phyloP scores from a whole-genome alignment of 2,113 vertebrate genomes.

The Okapia johnstoni region DNA sequence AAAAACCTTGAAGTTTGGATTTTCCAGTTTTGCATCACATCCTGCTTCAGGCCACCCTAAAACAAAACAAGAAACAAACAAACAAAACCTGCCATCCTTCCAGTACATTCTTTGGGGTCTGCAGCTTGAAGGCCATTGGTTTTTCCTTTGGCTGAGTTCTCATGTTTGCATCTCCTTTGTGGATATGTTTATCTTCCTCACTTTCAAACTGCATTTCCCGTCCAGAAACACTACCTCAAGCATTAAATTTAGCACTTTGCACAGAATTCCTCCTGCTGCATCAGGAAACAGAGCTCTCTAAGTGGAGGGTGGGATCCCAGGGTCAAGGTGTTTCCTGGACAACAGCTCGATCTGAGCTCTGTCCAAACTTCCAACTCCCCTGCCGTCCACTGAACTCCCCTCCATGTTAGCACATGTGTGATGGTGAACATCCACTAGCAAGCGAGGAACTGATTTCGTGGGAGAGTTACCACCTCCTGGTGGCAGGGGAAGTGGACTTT shows the following conservation, averaged over 20 bases:
- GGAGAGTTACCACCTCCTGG: not conserved
- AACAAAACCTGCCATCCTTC: not conserved
- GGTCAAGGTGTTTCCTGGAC: not conserved
- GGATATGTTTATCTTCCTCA: not conserved
- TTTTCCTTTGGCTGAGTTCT: not conserved
- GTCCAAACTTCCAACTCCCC: not conserved
- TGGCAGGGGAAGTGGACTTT: not conserved
- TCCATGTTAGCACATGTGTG: not conserved
- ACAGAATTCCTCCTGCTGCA: not conserved
- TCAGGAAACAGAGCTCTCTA: not conserved
- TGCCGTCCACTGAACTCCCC: accelerated
- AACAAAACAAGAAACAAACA: not conserved
- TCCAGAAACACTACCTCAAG: conserved; percentile 1
- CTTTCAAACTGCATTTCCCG: conserved; percentile 26
- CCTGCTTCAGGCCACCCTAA: not conserved
- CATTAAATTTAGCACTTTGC: not conserved
- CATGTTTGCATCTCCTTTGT: not conserved
- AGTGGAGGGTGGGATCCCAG: not conserved
- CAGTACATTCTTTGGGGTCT: not conserved
- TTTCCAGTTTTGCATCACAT: not conserved
- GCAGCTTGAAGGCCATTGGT: not conserved
- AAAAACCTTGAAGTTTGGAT: not conserved
- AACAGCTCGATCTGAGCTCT: not conserved
- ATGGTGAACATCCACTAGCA: not conserved
- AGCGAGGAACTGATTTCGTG: not conserved